Evolutionary conservation across 2,888 invertebrate genomes (phyloP), one percentile per base, ranked within the genome.

Genomic region (Eristalis tenax): DNA sequence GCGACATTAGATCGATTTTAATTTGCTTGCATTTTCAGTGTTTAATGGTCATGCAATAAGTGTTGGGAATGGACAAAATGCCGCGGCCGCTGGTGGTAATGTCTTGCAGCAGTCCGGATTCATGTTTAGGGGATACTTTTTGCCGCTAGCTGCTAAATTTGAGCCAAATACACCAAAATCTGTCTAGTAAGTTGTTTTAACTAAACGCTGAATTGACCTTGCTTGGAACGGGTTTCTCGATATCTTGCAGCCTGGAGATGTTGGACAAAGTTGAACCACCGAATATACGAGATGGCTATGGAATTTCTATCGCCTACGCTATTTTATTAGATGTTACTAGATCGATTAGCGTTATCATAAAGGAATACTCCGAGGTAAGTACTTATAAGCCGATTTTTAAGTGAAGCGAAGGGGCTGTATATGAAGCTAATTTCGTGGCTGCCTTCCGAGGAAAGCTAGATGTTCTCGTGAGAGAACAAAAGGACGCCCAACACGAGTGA

Each of bases 181-280:
- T 73, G 94, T 97, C n/a, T 98, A 98, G 98, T 98, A 94, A 96
- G 97, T 95, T 8, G 1, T 1, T 26, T 26, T 50, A 11, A 43
- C 0, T 1, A 43, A 5, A 50, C n/a, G 0, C 3, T 43, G 8
- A 15, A 10, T 23, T n/a, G 15, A 26, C 1, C 15, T 26, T 50
- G 6, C 22, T 2, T 40, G 3, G n/a, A 15, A n/a, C 10, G 5
- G 11, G 8, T 35, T 64, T 38, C 18, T 64, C 4, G 15, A 1
- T 64, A n/a, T 66, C 23, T 40, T 22, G 18, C 15, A 98, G 98
- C 91, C 94, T 99, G 92, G 99, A 99, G 92, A 97, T 99, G 96
- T 93, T 99, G 90, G 99, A 99, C 91, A 98, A 99, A 92, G 95
- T 96, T 22, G 99, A 99, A 90, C 97, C 99, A 8, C 99, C 99